Conservation (phyloP, 2,113 vertebrate genomes). For the Thermophis baileyi region DNA sequence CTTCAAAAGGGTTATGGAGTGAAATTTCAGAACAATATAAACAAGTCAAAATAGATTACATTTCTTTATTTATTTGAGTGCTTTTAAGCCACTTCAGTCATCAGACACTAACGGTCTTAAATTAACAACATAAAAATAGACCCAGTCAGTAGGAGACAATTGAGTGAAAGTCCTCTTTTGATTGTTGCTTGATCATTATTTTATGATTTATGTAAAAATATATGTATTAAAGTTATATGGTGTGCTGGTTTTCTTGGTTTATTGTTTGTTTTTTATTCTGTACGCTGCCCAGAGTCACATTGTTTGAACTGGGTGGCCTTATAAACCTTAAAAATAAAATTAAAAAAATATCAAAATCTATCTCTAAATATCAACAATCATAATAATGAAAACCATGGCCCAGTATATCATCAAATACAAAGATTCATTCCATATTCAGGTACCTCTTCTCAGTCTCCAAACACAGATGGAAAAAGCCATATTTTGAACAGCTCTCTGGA, state of each 20-base stretch:
- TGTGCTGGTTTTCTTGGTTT: background rate
- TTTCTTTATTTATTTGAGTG: background rate
- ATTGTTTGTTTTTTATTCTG: background rate
- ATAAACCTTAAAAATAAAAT: background rate
- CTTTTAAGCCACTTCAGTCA: background rate
- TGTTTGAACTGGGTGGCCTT: background rate
- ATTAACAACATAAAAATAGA: background rate
- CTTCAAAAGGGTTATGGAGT: background rate
- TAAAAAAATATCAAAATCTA: background rate
- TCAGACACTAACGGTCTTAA: background rate
- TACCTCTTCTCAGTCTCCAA: background rate
- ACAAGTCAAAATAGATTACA: background rate
- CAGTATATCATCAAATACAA: background rate
- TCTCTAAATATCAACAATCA: background rate
- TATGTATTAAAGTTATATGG: background rate
- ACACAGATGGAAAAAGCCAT: background rate
- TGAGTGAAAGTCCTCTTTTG: background rate
- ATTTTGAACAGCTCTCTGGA: background rate
- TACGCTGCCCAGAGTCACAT: background rate
- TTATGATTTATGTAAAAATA: background rate
- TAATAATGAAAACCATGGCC: background rate
- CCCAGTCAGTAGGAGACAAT: background rate
- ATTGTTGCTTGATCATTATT: background rate
- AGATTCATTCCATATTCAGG: background rate
- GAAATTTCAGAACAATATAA: background rate